Evolutionary conservation across 2,888 invertebrate genomes (phyloP).

Genomic region (Eupithecia centaureata): DNA sequence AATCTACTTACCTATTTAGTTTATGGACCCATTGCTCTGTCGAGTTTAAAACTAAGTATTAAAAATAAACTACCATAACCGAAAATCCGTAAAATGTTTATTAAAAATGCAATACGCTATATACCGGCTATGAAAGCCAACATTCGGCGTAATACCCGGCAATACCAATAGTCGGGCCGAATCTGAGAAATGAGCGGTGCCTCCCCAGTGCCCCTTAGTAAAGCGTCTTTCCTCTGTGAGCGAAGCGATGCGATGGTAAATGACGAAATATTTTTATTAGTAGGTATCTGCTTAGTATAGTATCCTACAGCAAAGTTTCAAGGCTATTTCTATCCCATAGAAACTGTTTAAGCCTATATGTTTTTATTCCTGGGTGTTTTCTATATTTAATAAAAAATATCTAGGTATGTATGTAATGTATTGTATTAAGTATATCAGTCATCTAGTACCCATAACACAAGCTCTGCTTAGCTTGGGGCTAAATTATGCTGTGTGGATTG

Average conservation of each 20-base stretch:
- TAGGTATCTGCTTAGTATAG: too few relatives aligned
- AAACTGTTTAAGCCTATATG: too few relatives aligned
- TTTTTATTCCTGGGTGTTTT: too few relatives aligned
- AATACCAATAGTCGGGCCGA: constrained; percentile 81
- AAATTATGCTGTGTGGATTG: too few relatives aligned
- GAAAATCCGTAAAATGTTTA: constrained; percentile 25
- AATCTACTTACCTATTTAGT: neutral
- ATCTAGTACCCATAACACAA: too few relatives aligned
- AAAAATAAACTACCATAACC: constrained; percentile 16
- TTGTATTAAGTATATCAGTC: too few relatives aligned
- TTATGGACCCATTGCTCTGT: neutral
- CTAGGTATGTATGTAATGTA: too few relatives aligned
- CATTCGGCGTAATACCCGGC: constrained; percentile 82
- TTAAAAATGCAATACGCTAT: constrained; percentile 40
- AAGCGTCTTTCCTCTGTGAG: constrained; percentile 8
- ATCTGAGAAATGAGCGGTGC: constrained; percentile 80
- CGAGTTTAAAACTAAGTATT: neutral
- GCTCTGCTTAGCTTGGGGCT: too few relatives aligned
- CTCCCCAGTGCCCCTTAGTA: constrained; percentile 17
- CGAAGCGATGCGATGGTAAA: neutral
- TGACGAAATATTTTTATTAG: too few relatives aligned
- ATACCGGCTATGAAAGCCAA: constrained; percentile 52
- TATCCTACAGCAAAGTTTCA: too few relatives aligned
- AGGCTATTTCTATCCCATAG: too few relatives aligned
- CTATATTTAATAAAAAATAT: too few relatives aligned